phyloP scores from a whole-genome alignment of 2,797 vertebrate species.

The Phrynocephalus forsythii region DNA sequence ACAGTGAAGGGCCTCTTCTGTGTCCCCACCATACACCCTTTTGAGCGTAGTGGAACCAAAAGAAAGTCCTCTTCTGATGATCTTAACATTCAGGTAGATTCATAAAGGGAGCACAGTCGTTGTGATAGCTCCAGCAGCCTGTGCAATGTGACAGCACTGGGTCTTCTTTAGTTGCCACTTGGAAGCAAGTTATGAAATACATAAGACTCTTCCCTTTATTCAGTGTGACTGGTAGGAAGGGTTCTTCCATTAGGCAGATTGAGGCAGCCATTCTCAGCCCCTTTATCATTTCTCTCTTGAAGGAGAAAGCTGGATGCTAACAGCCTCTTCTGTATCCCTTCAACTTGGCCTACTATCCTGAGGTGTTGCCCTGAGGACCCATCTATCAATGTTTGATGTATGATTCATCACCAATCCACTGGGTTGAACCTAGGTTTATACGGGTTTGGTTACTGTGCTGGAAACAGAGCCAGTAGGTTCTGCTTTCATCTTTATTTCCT shows the following conservation, averaged over 20 bases:
- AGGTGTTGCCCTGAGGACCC: not conserved
- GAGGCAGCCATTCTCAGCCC: not conserved
- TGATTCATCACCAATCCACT: not conserved
- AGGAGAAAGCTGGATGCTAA: not conserved
- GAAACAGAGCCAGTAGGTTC: not conserved
- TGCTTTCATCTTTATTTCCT: conserved; percentile 14
- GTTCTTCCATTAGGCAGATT: not conserved
- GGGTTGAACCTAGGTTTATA: not conserved
- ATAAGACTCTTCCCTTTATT: not conserved
- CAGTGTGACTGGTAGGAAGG: not conserved
- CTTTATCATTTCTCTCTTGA: too few species aligned
- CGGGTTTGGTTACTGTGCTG: conserved; percentile 2
- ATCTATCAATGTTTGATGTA: not conserved
- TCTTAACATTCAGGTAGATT: too few species aligned
- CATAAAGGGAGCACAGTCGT: too few species aligned
- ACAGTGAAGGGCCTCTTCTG: too few species aligned
- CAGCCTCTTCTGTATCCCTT: not conserved
- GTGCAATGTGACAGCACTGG: not conserved
- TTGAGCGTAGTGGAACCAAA: too few species aligned
- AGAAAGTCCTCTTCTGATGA: too few species aligned
- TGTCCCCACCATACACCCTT: too few species aligned
- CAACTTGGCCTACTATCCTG: not conserved
- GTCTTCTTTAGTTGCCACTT: not conserved
- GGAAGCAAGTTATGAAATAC: not conserved
- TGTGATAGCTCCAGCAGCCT: not conserved